Evolutionary conservation across 1,140 invertebrate species (phyloP).

Genomic region (Metaphire vulgaris): DNA sequence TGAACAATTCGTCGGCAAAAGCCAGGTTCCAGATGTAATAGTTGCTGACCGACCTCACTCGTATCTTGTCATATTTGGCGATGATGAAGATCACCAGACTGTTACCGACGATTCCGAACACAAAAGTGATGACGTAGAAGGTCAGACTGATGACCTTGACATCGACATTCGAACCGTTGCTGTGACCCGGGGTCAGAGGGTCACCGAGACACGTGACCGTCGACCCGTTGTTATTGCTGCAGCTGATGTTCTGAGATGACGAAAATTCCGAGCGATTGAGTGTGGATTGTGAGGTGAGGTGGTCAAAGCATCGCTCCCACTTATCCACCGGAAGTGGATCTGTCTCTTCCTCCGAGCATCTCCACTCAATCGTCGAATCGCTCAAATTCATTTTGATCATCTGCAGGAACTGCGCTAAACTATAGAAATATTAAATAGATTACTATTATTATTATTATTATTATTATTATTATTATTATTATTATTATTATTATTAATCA

Average conservation of each 20-base stretch:
- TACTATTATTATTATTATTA: no score
- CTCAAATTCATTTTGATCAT: no score
- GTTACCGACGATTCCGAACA: not conserved
- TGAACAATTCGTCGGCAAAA: conserved; percentile 15
- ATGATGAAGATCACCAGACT: not conserved
- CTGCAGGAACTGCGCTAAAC: no score
- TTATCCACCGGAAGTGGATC: no score
- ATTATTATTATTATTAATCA: no score
- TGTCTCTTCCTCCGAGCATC: not conserved
- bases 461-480: no score
- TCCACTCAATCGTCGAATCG: not conserved
- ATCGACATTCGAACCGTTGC: not conserved
- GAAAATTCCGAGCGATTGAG: not conserved
- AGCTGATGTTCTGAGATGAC: not conserved
- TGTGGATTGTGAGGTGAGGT: not conserved
- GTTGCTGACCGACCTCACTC: not conserved
- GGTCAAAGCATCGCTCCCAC: not conserved
- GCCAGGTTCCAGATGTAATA: conserved; percentile 24
- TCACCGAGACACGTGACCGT: not conserved
- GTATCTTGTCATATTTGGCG: not conserved
- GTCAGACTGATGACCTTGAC: not conserved
- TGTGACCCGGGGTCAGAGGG: not conserved
- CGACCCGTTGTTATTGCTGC: not conserved
- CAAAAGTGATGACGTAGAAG: not conserved
- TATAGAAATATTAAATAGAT: no score